Base-by-base conservation (phyloP, 2,113 vertebrate genomes). In the Gallinago jamesoni region DNA sequence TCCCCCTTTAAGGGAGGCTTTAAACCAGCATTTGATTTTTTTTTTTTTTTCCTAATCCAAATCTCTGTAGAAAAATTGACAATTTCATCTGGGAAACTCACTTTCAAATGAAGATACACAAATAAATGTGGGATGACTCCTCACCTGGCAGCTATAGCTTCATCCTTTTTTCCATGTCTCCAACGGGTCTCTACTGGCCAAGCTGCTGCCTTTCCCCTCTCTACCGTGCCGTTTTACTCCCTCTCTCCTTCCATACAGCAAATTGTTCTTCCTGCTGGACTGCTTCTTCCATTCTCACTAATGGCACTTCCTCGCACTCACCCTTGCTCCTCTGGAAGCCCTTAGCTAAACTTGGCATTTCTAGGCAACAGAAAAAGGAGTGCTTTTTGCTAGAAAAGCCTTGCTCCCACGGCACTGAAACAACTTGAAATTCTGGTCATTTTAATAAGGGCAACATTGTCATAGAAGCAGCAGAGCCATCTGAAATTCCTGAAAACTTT, bases 401-500 rank as follows among this genome's bases (percentile, higher is more conserved):
- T 89, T 64, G 25, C 50, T 66, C 41, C 77, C 27, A 25, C 24
- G 39, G 55, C 63, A 56, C n/a, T 41, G 56, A 82, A 93, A 64
- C 6, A 50, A 64, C 70, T 28, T 69, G 68, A 78, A 89, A 78
- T 80, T 72, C 68, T 62, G 43, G 28, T 92, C 52, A 59, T 75
- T 92, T 87, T 83, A 89, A 55, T 76, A 76, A 60, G 47, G 60
- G 39, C 28, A 83, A 68, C 33, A 53, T 23, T 45, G 30, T 74
- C 87, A 82, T 3, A 87, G 63, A 90, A 95, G 55, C 80, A 79
- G 81, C 24, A 41, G 25, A 62, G 90, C 11, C 86, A 83, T 33
- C n/a, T 78, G 82, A 95, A 84, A 74, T 90, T 95, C 84, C 60
- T 87, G 87, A 62, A 91, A 93, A 84, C 50, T 84, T 11, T 76